Evolutionary conservation across 1,140 invertebrate genomes (phyloP).

Genomic region (Wiebesia pumilae): DNA sequence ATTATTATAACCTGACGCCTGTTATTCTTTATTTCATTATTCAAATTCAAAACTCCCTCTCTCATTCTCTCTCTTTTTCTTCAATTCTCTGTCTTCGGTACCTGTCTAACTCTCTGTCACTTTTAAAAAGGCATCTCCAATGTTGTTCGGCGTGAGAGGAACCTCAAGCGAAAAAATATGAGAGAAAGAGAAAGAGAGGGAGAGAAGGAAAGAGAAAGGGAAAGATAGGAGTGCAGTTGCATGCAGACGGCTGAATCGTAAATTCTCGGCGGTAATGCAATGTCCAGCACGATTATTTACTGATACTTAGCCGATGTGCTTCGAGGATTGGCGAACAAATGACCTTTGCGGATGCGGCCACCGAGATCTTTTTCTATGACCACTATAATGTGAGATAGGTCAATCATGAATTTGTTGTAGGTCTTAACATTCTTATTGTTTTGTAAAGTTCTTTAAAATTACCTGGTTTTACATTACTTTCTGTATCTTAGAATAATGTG

Average conservation of each 20-base stretch:
- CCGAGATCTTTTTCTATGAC: conserved; percentile 57
- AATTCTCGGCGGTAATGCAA: conserved; percentile 72
- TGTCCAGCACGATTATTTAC: conserved; percentile 73
- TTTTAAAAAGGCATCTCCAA: conserved; percentile 57
- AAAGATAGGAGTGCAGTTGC: not conserved
- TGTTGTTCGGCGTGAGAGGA: conserved; percentile 49
- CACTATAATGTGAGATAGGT: not conserved
- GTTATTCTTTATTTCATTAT: not conserved
- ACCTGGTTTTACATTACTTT: not conserved
- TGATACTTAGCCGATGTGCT: conserved; percentile 68
- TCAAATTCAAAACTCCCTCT: conserved; percentile 14
- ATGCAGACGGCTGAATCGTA: conserved; percentile 67
- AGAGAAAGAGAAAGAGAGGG: not conserved
- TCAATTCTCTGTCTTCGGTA: conserved; percentile 38
- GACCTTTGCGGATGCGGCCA: conserved; percentile 52
- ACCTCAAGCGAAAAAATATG: conserved; percentile 63
- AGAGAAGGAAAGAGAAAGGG: not conserved
- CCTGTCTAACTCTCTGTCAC: conserved; percentile 18
- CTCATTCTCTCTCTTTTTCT: conserved; percentile 18
- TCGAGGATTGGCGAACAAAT: conserved; percentile 58
- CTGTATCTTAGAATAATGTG: not conserved
- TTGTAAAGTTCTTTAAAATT: not conserved
- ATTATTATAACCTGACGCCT: conserved; percentile 6
- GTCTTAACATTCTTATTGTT: not conserved
- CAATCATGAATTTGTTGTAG: not conserved